Percentiles rank a stretch among this genome's conserved stretches.
phyloP scores from a whole-genome alignment of 2,113 vertebrate genomes.

The Mustela lutreola region DNA sequence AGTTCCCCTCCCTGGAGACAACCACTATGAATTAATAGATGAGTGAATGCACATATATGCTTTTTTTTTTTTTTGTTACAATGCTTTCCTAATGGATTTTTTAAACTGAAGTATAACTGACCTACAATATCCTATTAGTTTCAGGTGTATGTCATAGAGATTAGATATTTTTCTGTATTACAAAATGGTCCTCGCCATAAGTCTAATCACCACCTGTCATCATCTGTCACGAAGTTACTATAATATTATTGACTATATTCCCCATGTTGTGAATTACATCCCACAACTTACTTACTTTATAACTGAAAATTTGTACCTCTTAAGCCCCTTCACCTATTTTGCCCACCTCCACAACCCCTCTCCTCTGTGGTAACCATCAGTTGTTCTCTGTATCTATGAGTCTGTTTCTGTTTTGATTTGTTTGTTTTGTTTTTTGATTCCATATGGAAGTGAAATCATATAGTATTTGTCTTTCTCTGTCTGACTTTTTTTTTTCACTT shows the following conservation, averaged over 20 bases:
- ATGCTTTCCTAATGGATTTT: constrained; percentile 23
- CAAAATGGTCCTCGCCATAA: background rate
- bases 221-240: background rate
- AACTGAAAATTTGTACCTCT: background rate
- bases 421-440: background rate
- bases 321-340: background rate
- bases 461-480: background rate
- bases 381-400: background rate
- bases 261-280: background rate
- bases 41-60: background rate
- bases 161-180: background rate
- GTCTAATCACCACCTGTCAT: background rate
- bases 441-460: background rate
- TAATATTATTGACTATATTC: background rate
- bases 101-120: background rate
- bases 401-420: background rate
- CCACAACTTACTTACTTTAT: background rate
- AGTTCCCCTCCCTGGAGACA: background rate
- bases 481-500: background rate
- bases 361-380: background rate
- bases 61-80: background rate
- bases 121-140: background rate
- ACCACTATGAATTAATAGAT: background rate
- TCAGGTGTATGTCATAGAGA: background rate
- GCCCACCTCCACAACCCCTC: background rate